A percentile compares a stretch with the other conserved stretches of the same genome.
Conservation (phyloP, 2,113 vertebrate genomes). For the Corvus cornix region DNA sequence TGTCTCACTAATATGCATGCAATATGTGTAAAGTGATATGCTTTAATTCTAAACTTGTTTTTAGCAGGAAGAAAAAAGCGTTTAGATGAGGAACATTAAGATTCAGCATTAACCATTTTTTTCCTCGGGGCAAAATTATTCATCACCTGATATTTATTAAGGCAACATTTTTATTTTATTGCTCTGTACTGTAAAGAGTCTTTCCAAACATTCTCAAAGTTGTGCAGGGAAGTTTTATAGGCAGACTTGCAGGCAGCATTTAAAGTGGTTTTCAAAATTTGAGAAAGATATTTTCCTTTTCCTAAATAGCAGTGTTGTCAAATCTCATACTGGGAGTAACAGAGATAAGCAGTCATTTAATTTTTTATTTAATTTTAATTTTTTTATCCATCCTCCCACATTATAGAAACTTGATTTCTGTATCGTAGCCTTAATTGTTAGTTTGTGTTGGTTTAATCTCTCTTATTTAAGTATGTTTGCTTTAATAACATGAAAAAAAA, state of each 20-base stretch:
- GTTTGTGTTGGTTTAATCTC: conserved; percentile 65
- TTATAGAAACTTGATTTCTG: conserved; percentile 30
- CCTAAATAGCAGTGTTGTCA: not conserved
- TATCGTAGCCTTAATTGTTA: conserved; percentile 52
- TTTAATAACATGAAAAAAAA: conserved; percentile 75
- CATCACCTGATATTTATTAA: conserved; percentile 82
- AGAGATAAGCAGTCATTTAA: conserved; percentile 1
- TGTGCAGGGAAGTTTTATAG: conserved; percentile 36
- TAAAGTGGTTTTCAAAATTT: not conserved
- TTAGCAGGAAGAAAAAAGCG: conserved; percentile 94
- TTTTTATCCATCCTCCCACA: not conserved
- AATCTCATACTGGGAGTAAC: not conserved
- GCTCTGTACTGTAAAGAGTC: conserved; percentile 48
- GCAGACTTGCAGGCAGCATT: not conserved
- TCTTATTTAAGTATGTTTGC: conserved; percentile 76
- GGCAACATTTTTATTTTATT: conserved; percentile 65
- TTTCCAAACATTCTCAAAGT: conserved; percentile 69
- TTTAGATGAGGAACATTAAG: conserved; percentile 94
- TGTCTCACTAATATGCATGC: conserved; percentile 96
- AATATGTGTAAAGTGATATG: conserved; percentile 99
- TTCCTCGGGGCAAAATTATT: conserved; percentile 79
- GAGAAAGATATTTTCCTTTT: conserved; percentile 1
- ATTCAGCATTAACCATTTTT: conserved; percentile 82
- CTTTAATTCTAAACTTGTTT: conserved; percentile 97
- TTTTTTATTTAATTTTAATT: conserved; percentile 28